These are phyloP conservation scores for Heteronetta atricapilla DNA, from an alignment of 2,113 vertebrate species.

Conservation along the genomic window DNA sequence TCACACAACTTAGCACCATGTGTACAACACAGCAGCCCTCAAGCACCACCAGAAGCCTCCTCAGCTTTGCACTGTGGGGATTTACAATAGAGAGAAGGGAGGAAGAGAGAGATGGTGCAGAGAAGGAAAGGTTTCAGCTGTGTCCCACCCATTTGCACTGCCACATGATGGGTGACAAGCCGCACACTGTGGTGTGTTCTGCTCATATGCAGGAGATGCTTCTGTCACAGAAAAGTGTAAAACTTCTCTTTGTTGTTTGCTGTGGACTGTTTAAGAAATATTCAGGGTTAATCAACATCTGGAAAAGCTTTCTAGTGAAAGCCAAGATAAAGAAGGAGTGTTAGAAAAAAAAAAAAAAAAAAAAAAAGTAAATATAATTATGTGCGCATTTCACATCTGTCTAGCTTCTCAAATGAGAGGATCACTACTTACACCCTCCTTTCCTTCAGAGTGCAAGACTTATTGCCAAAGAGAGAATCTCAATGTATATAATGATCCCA, in stretches of 20 bases:
- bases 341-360: neutral
- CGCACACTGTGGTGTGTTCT: neutral
- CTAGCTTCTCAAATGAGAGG: neutral
- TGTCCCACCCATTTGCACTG: neutral
- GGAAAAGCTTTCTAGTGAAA: neutral
- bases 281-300: neutral
- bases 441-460: neutral
- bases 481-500: neutral
- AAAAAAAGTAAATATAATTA: neutral
- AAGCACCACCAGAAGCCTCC: neutral
- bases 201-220: neutral
- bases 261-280: neutral
- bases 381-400: neutral
- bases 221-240: neutral
- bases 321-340: neutral
- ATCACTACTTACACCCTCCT: neutral
- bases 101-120: neutral
- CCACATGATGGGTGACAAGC: neutral
- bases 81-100: neutral
- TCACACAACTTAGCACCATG: rapidly evolving
- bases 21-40: neutral
- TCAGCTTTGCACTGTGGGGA: neutral
- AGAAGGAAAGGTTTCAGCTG: neutral
- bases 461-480: neutral
- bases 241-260: neutral